These are phyloP conservation scores for Manis javanica DNA, from an alignment of 2,797 vertebrate genomes.

Conservation along the genomic window DNA sequence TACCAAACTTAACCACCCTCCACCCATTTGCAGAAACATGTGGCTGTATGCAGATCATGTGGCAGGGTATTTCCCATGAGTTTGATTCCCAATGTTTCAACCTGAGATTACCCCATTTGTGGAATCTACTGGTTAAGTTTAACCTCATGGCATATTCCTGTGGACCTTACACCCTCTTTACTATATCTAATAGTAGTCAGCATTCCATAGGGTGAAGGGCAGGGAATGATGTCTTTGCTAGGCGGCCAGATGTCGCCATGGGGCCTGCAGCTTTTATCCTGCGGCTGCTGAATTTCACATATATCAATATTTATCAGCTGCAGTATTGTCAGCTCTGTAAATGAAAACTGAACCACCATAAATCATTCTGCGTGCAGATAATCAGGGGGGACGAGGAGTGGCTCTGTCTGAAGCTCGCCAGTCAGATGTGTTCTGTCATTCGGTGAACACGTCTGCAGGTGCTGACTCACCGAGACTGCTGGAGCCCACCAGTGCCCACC, in stretches of 20 bases:
- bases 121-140: conserved; percentile 57
- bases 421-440: neutral
- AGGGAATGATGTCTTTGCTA: conserved; percentile 86
- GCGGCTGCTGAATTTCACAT: conserved; percentile 89
- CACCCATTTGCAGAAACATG: too few species aligned
- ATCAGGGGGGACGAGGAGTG: neutral
- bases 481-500: neutral
- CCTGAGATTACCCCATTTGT: neutral
- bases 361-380: conserved; percentile 84
- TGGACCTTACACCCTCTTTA: conserved; percentile 84
- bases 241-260: conserved; percentile 90
- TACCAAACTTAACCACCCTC: neutral
- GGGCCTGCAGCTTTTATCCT: conserved; percentile 91
- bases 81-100: conserved; percentile 41
- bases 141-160: conserved; percentile 66
- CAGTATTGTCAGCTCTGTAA: conserved; percentile 91
- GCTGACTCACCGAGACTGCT: too few species aligned
- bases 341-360: conserved; percentile 85
- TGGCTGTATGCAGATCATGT: neutral
- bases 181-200: conserved; percentile 88
- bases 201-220: conserved; percentile 88
- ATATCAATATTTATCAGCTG: conserved; percentile 89
- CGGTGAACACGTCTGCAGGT: neutral
- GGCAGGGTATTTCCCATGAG: neutral
- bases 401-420: neutral